Evolutionary conservation across 2,113 vertebrate genomes (phyloP), one percentile per base, ranked within the genome.

Genomic region (Gobio gobio): DNA sequence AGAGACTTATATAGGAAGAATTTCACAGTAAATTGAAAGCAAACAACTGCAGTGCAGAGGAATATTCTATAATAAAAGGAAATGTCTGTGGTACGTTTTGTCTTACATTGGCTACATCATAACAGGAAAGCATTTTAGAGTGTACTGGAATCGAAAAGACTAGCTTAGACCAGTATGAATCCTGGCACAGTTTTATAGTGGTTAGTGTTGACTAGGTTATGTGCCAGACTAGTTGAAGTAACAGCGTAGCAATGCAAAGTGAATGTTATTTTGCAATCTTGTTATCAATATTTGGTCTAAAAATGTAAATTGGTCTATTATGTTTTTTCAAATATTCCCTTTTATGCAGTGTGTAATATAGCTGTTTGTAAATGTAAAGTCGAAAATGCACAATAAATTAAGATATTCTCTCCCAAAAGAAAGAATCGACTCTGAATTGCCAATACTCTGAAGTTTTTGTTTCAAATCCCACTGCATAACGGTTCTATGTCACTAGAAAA

Each of bases 11-110:
- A 29, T 40, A 40, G 54, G 20, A 59, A 59, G 33, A 78, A 78
- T 56, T 61, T 58, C 33, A 43, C 76, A 24, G 36, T 24, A 78
- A 74, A 47, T 78, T 43, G 76, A 43, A 61, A 43, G 56, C 76
- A 43, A 59, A 78, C 33, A 59, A 59, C 33, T 43, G 10, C 33
- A 78, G 54, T 24, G 76, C 76, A 24, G 6, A 78, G 33, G 33
- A 1, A 59, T 33, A 43, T 24, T 24, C 56, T 8, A 24, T 61
- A 78, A 24, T 40, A 40, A 61, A 63, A 26, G 12, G 12, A 64
- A 47, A 79, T 36, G 33, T 6, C 20, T 78, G 49, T 18, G 8
- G 75, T n/a, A 79, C 24, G 13, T 47, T 36, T 16, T 79, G n/a
- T 26, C 36, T 24, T 16, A 36, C 36, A 79, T 47, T 26, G 7